Conservation (phyloP, 2,113 vertebrate species). For the Heliornis fulica region DNA sequence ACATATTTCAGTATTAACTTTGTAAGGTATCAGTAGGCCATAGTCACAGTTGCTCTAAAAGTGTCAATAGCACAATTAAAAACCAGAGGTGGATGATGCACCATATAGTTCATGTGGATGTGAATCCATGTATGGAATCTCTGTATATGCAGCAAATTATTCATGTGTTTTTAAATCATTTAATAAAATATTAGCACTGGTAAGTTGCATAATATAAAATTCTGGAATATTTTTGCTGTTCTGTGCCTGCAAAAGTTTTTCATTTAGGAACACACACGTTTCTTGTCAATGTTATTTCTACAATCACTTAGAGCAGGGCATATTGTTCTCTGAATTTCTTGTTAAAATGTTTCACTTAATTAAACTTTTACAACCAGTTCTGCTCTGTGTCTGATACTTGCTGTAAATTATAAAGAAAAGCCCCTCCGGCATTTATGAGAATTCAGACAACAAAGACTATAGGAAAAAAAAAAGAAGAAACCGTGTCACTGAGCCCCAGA, state of each 20-base stretch:
- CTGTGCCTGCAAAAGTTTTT: constrained; percentile 28
- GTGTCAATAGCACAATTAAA: not conserved
- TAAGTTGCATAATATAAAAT: constrained; percentile 40
- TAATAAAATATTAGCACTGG: not conserved
- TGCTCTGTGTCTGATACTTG: constrained; percentile 70
- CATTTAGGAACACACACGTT: constrained; percentile 69
- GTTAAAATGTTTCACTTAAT: constrained; percentile 77
- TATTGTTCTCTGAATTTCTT: constrained; percentile 77
- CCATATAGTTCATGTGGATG: not conserved
- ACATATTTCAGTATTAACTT: not conserved
- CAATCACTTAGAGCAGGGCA: constrained; percentile 65
- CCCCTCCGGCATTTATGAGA: constrained; percentile 40
- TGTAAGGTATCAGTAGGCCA: not conserved
- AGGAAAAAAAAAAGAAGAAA: not conserved
- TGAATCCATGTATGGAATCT: not conserved
- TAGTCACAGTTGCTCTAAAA: not conserved
- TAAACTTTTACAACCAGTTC: constrained; percentile 78
- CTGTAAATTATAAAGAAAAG: constrained; percentile 45
- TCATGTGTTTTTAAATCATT: not conserved
- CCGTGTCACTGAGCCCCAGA: not conserved
- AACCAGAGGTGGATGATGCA: not conserved
- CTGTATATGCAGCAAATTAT: not conserved
- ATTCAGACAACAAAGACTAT: constrained; percentile 12
- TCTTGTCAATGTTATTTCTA: constrained; percentile 70
- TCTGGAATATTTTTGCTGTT: constrained; percentile 30